These are phyloP conservation scores for Ctenomys sociabilis DNA, from an alignment of 2,113 vertebrate genomes.

Conservation along the genomic window DNA sequence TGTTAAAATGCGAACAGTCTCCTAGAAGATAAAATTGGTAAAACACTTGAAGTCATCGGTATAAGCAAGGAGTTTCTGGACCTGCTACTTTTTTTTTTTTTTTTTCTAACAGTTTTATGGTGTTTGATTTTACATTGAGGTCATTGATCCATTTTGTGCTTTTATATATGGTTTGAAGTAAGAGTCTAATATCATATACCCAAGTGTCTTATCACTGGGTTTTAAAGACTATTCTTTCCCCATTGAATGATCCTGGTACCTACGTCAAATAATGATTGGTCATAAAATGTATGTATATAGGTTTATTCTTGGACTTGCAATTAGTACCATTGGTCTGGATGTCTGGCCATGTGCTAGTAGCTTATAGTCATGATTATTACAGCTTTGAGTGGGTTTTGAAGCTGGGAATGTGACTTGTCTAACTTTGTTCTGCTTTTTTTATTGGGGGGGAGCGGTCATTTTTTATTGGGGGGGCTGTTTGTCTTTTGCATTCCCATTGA, in stretches of 20 bases:
- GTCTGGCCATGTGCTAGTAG: neutral
- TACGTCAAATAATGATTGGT: neutral
- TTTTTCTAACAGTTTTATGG: neutral
- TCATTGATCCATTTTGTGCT: neutral
- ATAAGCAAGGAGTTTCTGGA: neutral
- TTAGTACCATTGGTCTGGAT: neutral
- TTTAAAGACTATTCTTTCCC: neutral
- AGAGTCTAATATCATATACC: neutral
- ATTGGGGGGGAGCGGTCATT: neutral
- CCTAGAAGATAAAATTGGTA: neutral
- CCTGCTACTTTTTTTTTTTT: neutral
- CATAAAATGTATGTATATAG: neutral
- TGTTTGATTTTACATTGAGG: neutral
- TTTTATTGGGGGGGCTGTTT: too few species aligned
- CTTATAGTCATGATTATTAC: neutral
- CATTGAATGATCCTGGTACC: neutral
- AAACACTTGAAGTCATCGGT: neutral
- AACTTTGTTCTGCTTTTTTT: neutral
- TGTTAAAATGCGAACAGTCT: neutral
- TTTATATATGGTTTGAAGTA: neutral
- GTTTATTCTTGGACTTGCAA: neutral
- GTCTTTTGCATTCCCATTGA: neutral
- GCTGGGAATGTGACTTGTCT: neutral
- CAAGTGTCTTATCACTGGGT: neutral
- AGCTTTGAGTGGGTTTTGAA: neutral